phyloP scores from a whole-genome alignment of 2,113 vertebrate genomes.

The Oncorhynchus mykiss region DNA sequence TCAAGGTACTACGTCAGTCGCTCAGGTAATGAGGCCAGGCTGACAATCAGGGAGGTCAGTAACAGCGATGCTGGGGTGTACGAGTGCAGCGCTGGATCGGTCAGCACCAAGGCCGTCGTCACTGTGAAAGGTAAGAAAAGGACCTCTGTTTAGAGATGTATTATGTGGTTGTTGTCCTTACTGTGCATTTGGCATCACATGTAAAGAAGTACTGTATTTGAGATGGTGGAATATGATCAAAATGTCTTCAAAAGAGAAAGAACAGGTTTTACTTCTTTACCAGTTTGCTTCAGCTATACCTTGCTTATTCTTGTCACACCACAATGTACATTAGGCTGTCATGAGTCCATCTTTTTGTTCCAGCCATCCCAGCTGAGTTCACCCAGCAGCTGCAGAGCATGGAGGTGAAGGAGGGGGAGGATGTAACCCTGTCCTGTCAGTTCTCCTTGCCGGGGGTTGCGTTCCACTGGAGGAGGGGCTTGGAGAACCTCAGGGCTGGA shows the following conservation, averaged over 20 bases:
- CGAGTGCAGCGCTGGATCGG: constrained; percentile 70
- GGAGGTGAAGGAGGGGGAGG: constrained; percentile 71
- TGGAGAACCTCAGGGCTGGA: constrained; percentile 65
- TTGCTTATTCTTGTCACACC: too few relatives aligned
- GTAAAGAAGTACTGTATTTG: too few relatives aligned
- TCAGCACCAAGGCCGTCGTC: constrained; percentile 67
- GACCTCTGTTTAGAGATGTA: neutral
- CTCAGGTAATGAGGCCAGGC: constrained; percentile 66
- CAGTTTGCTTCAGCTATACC: too few relatives aligned
- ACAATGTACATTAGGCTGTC: neutral
- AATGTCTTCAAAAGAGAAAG: too few relatives aligned
- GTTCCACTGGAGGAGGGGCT: constrained; percentile 71
- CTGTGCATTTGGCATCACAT: too few relatives aligned
- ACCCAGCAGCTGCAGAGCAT: constrained; percentile 56
- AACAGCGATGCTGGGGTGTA: constrained; percentile 71
- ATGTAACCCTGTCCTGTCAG: constrained; percentile 68
- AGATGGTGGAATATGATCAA: too few relatives aligned
- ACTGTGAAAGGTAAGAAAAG: constrained; percentile 71
- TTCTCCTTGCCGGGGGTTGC: constrained; percentile 73
- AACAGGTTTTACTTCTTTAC: too few relatives aligned
- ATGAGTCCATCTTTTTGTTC: neutral
- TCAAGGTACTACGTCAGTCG: constrained; percentile 65
- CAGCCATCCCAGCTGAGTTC: constrained; percentile 76
- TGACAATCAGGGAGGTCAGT: constrained; percentile 69
- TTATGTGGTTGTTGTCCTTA: neutral